Base-by-base conservation (phyloP, 2,797 vertebrate genomes). In the Malacoctenus gilli region DNA sequence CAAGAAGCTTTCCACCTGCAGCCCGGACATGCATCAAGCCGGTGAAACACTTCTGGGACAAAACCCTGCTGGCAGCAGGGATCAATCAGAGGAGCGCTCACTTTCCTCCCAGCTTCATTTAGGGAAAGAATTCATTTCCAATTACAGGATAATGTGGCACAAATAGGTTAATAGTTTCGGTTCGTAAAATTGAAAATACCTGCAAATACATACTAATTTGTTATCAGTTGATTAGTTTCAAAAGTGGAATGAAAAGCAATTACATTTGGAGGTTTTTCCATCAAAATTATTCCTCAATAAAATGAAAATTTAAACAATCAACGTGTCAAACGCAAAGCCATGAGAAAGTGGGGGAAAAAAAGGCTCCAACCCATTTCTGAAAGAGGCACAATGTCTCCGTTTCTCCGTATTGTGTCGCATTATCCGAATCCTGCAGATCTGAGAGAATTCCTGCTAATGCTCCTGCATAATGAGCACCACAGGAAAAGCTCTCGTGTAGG, bases 71-170 rank as follows among this genome's bases (percentile, higher is more conserved):
- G 8, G 12, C 51, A 51, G 60, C 15, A 61, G 69, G 40, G 40
- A 59, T 67, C 51, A 51, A 68, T 77, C 56, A 77, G 63, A 73
- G 3, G 14, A 70, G 20, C 62, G 40, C 46, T 66, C 7, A 52
- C 30, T 49, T 48, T 43, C 12, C 48, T 50, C 39, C 22, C 4
- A 25, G 14, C 58, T 62, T 41, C 14, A 51, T 52, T 64, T 58
- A 37, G 49, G n/a, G 5, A 48, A 18, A 52, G 48, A 21, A 36
- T 39, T 14, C 6, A 9, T 20, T 48, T 72, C 18, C 49, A 67
- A 72, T 43, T 10, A 51, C 2, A 10, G 9, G 22, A 44, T 11
- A n/a, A 12, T 8, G 39, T 13, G 12, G 11, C 20, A 19, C 4
- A n/a, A n/a, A n/a, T n/a, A n/a, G n/a, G n/a, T n/a, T n/a, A n/a